Conservation (phyloP, 2,888 invertebrate genomes). For the Biston stratarius region DNA sequence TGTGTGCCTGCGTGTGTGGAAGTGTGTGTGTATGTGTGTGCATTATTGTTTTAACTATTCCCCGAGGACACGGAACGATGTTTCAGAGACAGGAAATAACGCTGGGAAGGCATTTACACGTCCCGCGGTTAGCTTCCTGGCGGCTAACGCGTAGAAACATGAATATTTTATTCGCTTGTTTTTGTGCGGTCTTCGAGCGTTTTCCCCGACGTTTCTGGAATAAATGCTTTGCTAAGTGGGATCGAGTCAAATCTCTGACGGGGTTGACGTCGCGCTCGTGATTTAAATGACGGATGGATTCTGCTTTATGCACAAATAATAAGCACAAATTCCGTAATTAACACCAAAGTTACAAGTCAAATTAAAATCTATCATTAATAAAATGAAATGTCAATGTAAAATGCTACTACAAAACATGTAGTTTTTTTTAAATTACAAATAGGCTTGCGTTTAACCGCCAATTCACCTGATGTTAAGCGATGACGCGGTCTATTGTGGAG, state of each 20-base stretch:
- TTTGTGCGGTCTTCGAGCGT: background rate
- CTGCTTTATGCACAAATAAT: too few species aligned
- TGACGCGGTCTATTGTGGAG: too few species aligned
- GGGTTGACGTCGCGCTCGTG: background rate
- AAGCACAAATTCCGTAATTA: too few species aligned
- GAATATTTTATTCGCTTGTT: slow-evolving; percentile 5
- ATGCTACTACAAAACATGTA: too few species aligned
- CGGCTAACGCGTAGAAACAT: background rate
- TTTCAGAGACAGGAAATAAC: slow-evolving; percentile 8
- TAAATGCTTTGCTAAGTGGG: background rate
- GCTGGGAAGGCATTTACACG: slow-evolving; percentile 5
- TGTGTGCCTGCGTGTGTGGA: too few species aligned
- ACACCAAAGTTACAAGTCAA: too few species aligned
- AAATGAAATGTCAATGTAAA: too few species aligned
- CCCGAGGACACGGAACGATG: background rate
- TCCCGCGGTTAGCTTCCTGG: background rate
- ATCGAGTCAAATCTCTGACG: background rate
- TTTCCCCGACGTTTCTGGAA: slow-evolving; percentile 1
- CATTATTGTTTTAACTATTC: background rate
- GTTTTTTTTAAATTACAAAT: too few species aligned
- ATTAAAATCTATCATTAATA: too few species aligned
- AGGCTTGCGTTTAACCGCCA: too few species aligned
- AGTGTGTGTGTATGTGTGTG: too few species aligned
- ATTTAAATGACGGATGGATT: background rate
- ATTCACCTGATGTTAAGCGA: too few species aligned